Conservation (phyloP, 2,797 vertebrate species). For the Notolabrus celidotus region DNA sequence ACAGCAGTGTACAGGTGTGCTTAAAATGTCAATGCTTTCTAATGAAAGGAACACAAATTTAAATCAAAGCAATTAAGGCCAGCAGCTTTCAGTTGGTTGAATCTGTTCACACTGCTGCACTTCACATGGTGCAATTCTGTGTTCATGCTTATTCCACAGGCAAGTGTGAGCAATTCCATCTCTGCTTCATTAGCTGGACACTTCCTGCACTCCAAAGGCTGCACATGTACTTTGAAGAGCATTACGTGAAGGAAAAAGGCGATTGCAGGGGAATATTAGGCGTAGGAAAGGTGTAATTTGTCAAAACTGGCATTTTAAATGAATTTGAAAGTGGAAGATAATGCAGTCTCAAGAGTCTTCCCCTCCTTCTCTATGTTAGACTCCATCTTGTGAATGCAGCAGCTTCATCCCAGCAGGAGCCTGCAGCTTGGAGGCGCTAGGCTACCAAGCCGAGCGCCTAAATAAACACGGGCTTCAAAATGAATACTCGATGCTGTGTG, state of each 20-base stretch:
- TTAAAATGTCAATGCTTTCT: constrained; percentile 77
- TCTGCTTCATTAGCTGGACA: constrained; percentile 60
- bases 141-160: constrained; percentile 44
- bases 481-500: constrained; percentile 63
- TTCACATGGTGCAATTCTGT: constrained; percentile 32
- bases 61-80: constrained; percentile 65
- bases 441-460: constrained; percentile 52
- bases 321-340: constrained; percentile 58
- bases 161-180: constrained; percentile 50
- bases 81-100: constrained; percentile 39
- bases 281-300: constrained; percentile 59
- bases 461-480: constrained; percentile 78
- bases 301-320: constrained; percentile 62
- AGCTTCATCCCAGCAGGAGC: constrained; percentile 70
- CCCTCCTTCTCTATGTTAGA: constrained; percentile 24
- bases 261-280: constrained; percentile 55
- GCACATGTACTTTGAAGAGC: constrained; percentile 29
- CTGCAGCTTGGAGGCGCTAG: constrained; percentile 43
- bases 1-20: constrained; percentile 53
- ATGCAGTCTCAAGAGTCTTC: constrained; percentile 47
- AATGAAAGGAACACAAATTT: constrained; percentile 68
- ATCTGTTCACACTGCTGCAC: constrained; percentile 28
- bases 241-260: constrained; percentile 52
- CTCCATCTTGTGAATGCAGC: constrained; percentile 67
- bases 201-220: constrained; percentile 42